A percentile compares a stretch with the other conserved stretches of the same genome.
phyloP scores from a whole-genome alignment of 2,113 vertebrate genomes.

The Collichthys lucidus region DNA sequence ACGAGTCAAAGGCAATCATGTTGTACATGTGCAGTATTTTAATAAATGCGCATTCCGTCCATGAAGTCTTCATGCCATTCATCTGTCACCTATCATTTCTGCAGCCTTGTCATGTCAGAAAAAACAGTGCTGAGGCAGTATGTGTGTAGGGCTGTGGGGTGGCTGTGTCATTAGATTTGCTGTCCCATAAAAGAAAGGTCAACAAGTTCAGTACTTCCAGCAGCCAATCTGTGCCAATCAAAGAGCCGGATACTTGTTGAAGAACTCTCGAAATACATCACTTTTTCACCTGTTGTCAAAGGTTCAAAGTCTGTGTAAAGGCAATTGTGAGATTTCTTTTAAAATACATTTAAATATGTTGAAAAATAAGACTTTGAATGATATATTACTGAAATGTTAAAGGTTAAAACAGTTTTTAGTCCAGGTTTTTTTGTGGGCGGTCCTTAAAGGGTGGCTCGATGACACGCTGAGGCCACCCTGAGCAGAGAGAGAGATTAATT shows the following conservation, averaged over 20 bases:
- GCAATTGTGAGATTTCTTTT: not conserved
- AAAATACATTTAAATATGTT: not conserved
- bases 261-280: not conserved
- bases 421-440: too few species aligned
- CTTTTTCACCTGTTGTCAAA: not conserved
- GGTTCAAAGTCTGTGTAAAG: not conserved
- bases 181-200: not conserved
- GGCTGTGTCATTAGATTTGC: not conserved
- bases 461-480: too few species aligned
- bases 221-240: conserved; percentile 15
- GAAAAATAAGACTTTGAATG: too few species aligned
- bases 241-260: not conserved
- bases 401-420: too few species aligned
- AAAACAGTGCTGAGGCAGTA: not conserved
- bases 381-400: too few species aligned
- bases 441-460: too few species aligned
- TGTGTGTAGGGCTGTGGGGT: not conserved
- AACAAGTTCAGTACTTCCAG: not conserved
- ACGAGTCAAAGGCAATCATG: conserved; percentile 10
- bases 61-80: not conserved
- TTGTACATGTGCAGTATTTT: not conserved
- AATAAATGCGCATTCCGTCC: not conserved
- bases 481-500: too few species aligned
- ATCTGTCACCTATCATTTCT: not conserved
- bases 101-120: conserved; percentile 19